Evolutionary conservation across 2,113 vertebrate genomes (phyloP), one percentile per base, ranked within the genome.

Genomic region (Aspiorhynchus laticeps): DNA sequence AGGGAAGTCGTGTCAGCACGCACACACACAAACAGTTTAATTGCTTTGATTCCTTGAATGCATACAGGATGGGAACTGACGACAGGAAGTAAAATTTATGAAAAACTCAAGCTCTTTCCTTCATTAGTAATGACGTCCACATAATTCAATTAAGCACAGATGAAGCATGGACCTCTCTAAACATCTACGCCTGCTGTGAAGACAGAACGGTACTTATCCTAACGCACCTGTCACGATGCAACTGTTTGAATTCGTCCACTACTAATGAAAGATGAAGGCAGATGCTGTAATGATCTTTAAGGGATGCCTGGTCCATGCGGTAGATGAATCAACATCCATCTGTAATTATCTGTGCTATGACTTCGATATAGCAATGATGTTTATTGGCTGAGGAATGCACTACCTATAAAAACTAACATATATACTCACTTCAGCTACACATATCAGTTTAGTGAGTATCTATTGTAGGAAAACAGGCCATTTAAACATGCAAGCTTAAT

Each of bases 131-230:
- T 63, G 79, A 81, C 24, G 24, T 28, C 5, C 33, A 81, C 21
- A 63, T 28, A 81, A 81, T 80, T 81, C 24, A 43, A 81, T 63
- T 81, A 43, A 59, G 21, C 56, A 59, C 56, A 59, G 56, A 59
- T 59, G 56, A 59, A n/a, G 56, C 56, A 59, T 59, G 56, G 56
- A 63, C 36, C 56, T 63, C 79, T 61, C 78, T 9, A 59, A 59
- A 59, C 56, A 59, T 59, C 78, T 24, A 5, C 12, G 12, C 21
- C 51, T 36, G 33, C 33, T 80, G 33, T 38, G 21, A 80, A 80
- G 51, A 21, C 21, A 80, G 11, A 61, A 80, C 17, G 7, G 53
- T 59, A 33, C 53, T 80, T 80, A 59, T n/a, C 7, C 56, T n/a
- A 19, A 69, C 0, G 28, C 65, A 69, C 7, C 21, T n/a, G 28